Evolutionary conservation across 2,113 vertebrate genomes (phyloP), one percentile per base, ranked within the genome.

Genomic region (Periophthalmodon schlosseri): DNA sequence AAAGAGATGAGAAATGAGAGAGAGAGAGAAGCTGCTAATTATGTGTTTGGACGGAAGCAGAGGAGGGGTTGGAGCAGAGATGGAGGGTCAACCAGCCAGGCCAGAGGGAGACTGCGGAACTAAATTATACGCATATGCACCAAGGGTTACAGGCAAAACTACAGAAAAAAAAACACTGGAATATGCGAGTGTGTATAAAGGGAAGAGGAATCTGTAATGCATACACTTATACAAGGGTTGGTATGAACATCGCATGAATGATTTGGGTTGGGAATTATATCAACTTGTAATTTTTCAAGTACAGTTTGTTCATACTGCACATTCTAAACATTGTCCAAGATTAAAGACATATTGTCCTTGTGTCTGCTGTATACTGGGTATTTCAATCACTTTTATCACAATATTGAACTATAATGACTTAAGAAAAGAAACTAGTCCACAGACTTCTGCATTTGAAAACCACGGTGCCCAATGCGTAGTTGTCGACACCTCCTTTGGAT

Each of bases 41-140:
- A 77, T 65, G 64, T 66, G 78, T 18, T 33, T 10, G 75, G 76
- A 61, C 74, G 63, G 56, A 77, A 68, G 73, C 50, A 24, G 49
- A 0, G 69, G 61, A 80, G 69, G 67, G 77, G 73, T 78, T 70
- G 74, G 70, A 76, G 61, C 33, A 70, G 64, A 49, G 75, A 64
- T 28, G 58, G 67, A 70, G 50, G 71, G 69, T 76, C 1, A 67
- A 61, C 50, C 34, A 68, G 50, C 69, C 34, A 49, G 39, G 16
- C 20, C 60, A 63, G 24, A 5, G 39, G 13, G 0, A 36, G 5
- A 14, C n/a, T 0, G 15, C 39, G 36, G 66, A 52, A 72, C 5
- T 70, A 15, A 2, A 57, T 46, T 7, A 71, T 28, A 52, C 0
- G n/a, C 4, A 39, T 39, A 0, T 34, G 60, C 60, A 20, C 60